Conservation (phyloP, 2,888 invertebrate genomes). For the Fragum sueziense region DNA sequence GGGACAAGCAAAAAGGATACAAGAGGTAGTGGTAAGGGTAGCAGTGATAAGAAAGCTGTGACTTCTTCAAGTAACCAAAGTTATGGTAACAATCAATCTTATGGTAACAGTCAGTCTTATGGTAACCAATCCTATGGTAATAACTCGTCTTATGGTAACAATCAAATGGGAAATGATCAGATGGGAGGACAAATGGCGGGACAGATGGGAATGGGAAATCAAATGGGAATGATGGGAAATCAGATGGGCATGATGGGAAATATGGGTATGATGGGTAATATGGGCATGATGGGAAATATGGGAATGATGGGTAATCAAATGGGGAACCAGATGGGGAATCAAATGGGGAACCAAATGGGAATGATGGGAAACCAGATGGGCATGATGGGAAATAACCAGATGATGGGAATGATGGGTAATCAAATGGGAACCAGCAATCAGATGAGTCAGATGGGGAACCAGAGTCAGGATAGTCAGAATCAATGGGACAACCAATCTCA, state of each 20-base stretch:
- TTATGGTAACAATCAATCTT: neutral
- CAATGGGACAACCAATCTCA: conserved; percentile 25
- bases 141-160: neutral
- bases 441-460: conserved; percentile 31
- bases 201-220: conserved; percentile 33
- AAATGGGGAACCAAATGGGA: conserved; percentile 30
- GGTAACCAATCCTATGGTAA: neutral
- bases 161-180: conserved; percentile 13
- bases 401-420: conserved; percentile 31
- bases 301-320: conserved; percentile 42
- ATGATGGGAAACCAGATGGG: conserved; percentile 39
- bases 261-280: conserved; percentile 52
- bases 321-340: conserved; percentile 20
- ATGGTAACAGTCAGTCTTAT: neutral
- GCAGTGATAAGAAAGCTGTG: neutral
- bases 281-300: conserved; percentile 51
- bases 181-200: neutral
- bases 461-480: conserved; percentile 19
- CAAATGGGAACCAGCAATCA: conserved; percentile 26
- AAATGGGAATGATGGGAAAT: conserved; percentile 36
- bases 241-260: conserved; percentile 41
- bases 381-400: conserved; percentile 33
- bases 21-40: neutral
- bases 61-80: neutral
- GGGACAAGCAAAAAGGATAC: conserved; percentile 11